Conservation (phyloP, 2,888 invertebrate genomes). For the Lamellibrachia satsuma region DNA sequence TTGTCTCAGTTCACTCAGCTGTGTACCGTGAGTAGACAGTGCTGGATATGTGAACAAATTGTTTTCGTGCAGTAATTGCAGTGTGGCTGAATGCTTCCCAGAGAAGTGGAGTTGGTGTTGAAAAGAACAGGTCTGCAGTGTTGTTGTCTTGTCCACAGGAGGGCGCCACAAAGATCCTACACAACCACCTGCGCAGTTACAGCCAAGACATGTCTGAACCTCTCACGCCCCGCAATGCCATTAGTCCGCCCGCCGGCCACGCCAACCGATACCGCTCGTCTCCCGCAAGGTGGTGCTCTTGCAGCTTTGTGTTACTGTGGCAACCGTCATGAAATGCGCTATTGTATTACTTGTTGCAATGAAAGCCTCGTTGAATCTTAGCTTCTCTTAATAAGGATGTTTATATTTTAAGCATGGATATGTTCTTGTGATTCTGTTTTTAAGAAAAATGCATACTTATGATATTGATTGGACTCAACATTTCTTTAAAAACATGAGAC, state of each 20-base stretch:
- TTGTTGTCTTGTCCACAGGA: slow-evolving; percentile 51
- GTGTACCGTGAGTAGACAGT: too few species aligned
- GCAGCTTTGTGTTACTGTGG: not conserved
- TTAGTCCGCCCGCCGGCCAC: slow-evolving; percentile 30
- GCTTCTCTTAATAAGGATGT: not conserved
- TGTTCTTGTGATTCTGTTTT: not conserved
- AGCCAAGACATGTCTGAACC: slow-evolving; percentile 51
- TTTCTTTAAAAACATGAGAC: too few species aligned
- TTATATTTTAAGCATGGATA: not conserved
- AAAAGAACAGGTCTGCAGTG: not conserved
- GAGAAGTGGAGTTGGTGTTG: too few species aligned
- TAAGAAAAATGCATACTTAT: not conserved
- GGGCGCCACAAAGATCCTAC: slow-evolving; percentile 64
- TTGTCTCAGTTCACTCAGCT: too few species aligned
- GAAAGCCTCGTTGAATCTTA: not conserved
- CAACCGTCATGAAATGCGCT: not conserved
- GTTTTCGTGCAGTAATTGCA: too few species aligned
- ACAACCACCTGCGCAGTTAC: slow-evolving; percentile 54
- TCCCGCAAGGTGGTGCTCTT: slow-evolving; percentile 17
- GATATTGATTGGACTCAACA: too few species aligned
- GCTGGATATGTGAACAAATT: too few species aligned
- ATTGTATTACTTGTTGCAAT: not conserved
- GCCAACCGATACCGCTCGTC: slow-evolving; percentile 24
- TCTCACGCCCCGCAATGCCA: slow-evolving; percentile 57
- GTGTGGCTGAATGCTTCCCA: too few species aligned